Percentiles rank a stretch among this genome's conserved stretches.
Conservation (phyloP, 2,888 invertebrate genomes). For the Epicampocera succincta region DNA sequence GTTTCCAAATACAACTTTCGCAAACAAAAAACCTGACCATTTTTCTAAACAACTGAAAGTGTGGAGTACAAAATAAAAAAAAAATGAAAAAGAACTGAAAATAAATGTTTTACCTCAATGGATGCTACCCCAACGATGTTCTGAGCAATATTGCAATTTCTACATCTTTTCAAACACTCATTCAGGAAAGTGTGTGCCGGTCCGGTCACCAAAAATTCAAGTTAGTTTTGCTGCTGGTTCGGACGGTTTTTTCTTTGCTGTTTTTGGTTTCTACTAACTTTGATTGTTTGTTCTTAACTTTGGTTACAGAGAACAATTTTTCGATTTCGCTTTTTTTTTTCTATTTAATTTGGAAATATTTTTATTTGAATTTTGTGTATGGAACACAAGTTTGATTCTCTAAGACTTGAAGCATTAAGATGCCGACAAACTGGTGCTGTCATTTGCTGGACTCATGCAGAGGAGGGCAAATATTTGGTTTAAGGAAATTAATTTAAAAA, state of each 20-base stretch:
- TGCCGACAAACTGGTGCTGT: not conserved
- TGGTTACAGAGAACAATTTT: constrained; percentile 28
- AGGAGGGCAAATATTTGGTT: not conserved
- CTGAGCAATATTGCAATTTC: constrained; percentile 40
- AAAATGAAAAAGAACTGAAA: constrained; percentile 12
- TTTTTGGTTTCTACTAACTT: constrained; percentile 13
- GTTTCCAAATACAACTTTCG: constrained; percentile 26
- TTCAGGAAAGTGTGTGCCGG: not conserved
- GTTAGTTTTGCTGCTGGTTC: constrained; percentile 16
- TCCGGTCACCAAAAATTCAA: constrained; percentile 43
- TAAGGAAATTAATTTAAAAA: too few species aligned
- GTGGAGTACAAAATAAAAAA: constrained; percentile 1
- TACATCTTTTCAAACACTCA: not conserved
- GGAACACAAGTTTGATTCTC: constrained; percentile 13
- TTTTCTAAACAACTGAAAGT: constrained; percentile 51
- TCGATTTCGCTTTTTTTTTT: not conserved
- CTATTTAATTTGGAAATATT: constrained; percentile 21
- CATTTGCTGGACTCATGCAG: not conserved
- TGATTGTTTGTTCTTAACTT: constrained; percentile 1
- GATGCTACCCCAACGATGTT: constrained; percentile 39
- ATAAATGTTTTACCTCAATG: constrained; percentile 38
- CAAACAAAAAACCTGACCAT: constrained; percentile 46
- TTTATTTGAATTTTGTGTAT: constrained; percentile 19
- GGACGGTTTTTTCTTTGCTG: not conserved
- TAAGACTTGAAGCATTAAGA: constrained; percentile 6